Evolutionary conservation across 2,797 vertebrate species (phyloP).

Genomic region (Neoniphon sammara): DNA sequence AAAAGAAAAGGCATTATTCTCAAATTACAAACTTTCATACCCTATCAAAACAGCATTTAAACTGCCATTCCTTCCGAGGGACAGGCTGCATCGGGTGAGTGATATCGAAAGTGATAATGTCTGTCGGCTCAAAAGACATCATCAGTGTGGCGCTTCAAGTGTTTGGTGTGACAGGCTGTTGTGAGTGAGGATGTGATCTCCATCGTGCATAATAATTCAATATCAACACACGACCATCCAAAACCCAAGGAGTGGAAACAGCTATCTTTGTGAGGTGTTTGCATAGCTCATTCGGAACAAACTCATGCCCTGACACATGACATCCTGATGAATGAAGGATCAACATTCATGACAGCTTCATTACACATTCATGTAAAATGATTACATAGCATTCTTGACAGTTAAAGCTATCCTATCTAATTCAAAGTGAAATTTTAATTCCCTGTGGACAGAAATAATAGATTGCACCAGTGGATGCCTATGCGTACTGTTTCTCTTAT

Average conservation of each 20-base stretch:
- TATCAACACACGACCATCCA: conserved; percentile 18
- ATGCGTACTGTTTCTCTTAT: not conserved
- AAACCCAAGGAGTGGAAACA: not conserved
- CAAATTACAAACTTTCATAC: conserved; percentile 37
- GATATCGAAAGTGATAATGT: conserved; percentile 18
- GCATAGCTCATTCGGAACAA: conserved; percentile 8
- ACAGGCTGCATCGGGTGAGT: not conserved
- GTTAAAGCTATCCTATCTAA: conserved; percentile 15
- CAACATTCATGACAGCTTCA: conserved; percentile 23
- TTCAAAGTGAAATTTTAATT: conserved; percentile 1
- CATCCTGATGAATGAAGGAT: conserved; percentile 20
- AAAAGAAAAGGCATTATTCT: conserved; percentile 46
- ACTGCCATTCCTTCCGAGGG: conserved; percentile 5
- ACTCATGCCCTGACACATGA: conserved; percentile 6
- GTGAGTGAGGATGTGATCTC: conserved; percentile 37
- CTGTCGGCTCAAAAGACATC: conserved; percentile 36
- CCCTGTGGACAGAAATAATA: conserved; percentile 4
- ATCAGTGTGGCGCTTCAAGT: conserved; percentile 18
- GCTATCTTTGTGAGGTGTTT: conserved; percentile 7
- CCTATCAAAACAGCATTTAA: conserved; percentile 36
- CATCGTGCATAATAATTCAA: conserved; percentile 31
- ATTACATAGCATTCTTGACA: conserved; percentile 16
- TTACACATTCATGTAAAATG: conserved; percentile 15
- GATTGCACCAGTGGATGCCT: not conserved
- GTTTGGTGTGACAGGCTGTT: conserved; percentile 22